phyloP scores from a whole-genome alignment of 2,888 invertebrate species.

The Nudaria mundana region DNA sequence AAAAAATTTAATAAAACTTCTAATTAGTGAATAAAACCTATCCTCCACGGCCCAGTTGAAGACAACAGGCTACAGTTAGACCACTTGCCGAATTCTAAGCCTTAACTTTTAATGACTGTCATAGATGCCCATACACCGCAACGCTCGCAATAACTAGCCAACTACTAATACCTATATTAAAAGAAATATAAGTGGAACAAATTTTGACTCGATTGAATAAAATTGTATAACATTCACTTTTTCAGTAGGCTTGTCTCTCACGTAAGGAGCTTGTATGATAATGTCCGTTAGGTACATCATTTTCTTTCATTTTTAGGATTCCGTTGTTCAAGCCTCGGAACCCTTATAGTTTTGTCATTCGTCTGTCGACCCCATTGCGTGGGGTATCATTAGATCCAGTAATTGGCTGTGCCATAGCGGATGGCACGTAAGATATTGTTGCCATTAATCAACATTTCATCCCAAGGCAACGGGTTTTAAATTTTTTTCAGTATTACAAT shows the following conservation, averaged over 20 bases:
- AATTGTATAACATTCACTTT: neutral
- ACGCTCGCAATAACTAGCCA: slow-evolving; percentile 1
- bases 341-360: too few species aligned
- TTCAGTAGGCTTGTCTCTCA: neutral
- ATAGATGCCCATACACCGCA: slow-evolving; percentile 3
- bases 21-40: neutral
- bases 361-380: too few species aligned
- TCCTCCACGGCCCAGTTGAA: neutral
- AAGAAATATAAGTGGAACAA: slow-evolving; percentile 4
- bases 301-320: too few species aligned
- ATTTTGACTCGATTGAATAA: neutral
- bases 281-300: too few species aligned
- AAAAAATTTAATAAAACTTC: too few species aligned
- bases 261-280: neutral
- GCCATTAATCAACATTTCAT: too few species aligned
- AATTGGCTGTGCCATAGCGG: too few species aligned
- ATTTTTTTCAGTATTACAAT: too few species aligned
- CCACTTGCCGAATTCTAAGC: slow-evolving; percentile 3
- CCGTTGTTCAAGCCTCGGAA: too few species aligned
- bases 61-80: slow-evolving; percentile 2
- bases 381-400: too few species aligned
- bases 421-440: too few species aligned
- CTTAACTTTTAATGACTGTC: neutral
- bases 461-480: too few species aligned
- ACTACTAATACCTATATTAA: slow-evolving; percentile 2